These are phyloP conservation scores for Agrotis exclamationis DNA, from an alignment of 2,888 invertebrate species.

Conservation along the genomic window DNA sequence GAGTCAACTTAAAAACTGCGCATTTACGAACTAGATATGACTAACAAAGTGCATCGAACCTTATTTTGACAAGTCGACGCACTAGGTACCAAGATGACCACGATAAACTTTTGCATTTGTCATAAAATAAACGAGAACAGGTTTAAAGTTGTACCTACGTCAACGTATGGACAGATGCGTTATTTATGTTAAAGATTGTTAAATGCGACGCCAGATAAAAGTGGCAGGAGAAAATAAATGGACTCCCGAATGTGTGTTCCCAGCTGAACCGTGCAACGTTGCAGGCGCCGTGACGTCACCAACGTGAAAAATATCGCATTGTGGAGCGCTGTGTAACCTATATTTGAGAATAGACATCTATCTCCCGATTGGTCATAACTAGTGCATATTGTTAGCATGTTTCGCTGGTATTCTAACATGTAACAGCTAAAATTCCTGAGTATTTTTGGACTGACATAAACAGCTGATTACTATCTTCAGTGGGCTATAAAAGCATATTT, in stretches of 20 bases:
- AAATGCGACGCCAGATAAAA: constrained; percentile 48
- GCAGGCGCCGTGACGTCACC: constrained; percentile 60
- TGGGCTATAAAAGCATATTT: constrained; percentile 46
- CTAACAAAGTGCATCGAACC: constrained; percentile 76
- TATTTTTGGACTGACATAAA: constrained; percentile 25
- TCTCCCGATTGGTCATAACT: constrained; percentile 46
- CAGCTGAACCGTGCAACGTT: constrained; percentile 46
- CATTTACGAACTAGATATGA: constrained; percentile 64
- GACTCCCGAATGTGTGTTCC: constrained; percentile 37
- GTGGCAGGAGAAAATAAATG: constrained; percentile 50
- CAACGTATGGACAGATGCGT: constrained; percentile 43
- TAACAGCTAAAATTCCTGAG: constrained; percentile 23
- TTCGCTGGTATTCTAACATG: not conserved
- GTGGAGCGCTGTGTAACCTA: constrained; percentile 59
- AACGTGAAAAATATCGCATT: constrained; percentile 60
- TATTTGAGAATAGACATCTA: constrained; percentile 61
- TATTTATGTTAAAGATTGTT: constrained; percentile 56
- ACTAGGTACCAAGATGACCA: constrained; percentile 67
- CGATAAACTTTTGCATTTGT: constrained; percentile 72
- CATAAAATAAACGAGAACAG: constrained; percentile 72
- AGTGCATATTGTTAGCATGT: constrained; percentile 20
- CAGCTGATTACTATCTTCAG: constrained; percentile 45
- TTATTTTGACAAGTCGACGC: constrained; percentile 63
- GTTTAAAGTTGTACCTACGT: constrained; percentile 63
- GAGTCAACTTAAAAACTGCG: constrained; percentile 34